Percentiles rank a stretch among this genome's conserved stretches.
These are phyloP conservation scores for Prosopocoilus inquinatus DNA, from an alignment of 2,888 invertebrate species.

Conservation along the genomic window DNA sequence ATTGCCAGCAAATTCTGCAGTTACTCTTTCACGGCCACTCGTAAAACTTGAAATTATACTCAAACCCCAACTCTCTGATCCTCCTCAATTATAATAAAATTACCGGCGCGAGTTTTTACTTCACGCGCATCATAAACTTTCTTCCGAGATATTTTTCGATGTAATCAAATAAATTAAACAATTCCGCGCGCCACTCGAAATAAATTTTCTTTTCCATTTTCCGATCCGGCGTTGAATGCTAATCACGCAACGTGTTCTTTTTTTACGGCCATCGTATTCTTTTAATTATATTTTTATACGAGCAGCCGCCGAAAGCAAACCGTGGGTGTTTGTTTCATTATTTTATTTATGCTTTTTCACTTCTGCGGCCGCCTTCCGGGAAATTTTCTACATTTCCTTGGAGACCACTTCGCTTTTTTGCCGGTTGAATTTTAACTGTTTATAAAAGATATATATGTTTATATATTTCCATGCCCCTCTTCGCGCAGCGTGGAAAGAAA, in stretches of 20 bases:
- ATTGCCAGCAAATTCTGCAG: slow-evolving; percentile 6
- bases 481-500: too few species aligned
- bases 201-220: neutral
- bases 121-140: neutral
- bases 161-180: neutral
- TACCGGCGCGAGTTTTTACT: slow-evolving; percentile 10
- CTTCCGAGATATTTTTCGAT: neutral
- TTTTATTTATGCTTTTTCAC: slow-evolving; percentile 1
- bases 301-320: neutral
- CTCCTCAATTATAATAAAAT: slow-evolving; percentile 17
- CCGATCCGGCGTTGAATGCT: neutral
- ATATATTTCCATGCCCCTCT: neutral
- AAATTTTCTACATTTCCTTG: slow-evolving; percentile 6
- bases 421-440: neutral
- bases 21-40: slow-evolving; percentile 9
- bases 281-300: neutral
- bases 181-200: too few species aligned
- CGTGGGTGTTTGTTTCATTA: too few species aligned
- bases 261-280: neutral
- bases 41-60: slow-evolving; percentile 17
- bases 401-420: slow-evolving; percentile 5
- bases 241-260: neutral
- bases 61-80: slow-evolving; percentile 2
- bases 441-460: neutral
- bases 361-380: slow-evolving; percentile 1